Evolutionary conservation across 1,140 invertebrate genomes (phyloP), one percentile per base, ranked within the genome.

Genomic region (Bombyx mandarina): DNA sequence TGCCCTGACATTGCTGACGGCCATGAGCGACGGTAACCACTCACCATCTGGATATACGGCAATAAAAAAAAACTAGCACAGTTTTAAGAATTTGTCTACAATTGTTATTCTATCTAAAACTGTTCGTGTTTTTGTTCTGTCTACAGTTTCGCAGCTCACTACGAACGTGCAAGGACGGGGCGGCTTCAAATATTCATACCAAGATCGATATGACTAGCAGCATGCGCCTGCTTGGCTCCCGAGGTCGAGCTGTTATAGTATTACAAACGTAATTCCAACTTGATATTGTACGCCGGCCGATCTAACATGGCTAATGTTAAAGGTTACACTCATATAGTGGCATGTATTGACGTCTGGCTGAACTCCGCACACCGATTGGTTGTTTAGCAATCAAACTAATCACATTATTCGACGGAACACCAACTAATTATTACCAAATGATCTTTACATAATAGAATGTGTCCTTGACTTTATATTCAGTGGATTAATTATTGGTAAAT

Each of bases 101-200:
- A 18, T 18, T 18, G 12, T 18, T 18, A 18, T 18, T 18, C 12
- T 18, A 18, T 18, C 12, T 5, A 35, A 35, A 35, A 35, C 2
- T 35, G 2, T 35, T 35, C 26, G 4, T 35, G 26, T 3, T 2
- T 35, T 35, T 35, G 26, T 47, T 8, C 43, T 45, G 54, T 63
- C 58, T 57, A 59, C 54, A 65, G 52, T 47, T 73, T 65, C 51
- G 22, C 46, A 66, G 63, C 46, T 77, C 67, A 75, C 60, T 62
- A 54, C 54, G 45, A 52, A 58, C 64, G 54, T 75, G 66, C 75
- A 82, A 80, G 77, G 72, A 73, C 77, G 73, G 69, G 59, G 51
- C 50, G 62, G 59, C 60, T 76, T 83, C 72, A 85, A 83, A 85
- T 83, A 83, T 85, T 83, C 77, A 85, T 85, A 73, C 62, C 57